Conservation (phyloP, 2,888 invertebrate species). For the Agriotes lineatus region DNA sequence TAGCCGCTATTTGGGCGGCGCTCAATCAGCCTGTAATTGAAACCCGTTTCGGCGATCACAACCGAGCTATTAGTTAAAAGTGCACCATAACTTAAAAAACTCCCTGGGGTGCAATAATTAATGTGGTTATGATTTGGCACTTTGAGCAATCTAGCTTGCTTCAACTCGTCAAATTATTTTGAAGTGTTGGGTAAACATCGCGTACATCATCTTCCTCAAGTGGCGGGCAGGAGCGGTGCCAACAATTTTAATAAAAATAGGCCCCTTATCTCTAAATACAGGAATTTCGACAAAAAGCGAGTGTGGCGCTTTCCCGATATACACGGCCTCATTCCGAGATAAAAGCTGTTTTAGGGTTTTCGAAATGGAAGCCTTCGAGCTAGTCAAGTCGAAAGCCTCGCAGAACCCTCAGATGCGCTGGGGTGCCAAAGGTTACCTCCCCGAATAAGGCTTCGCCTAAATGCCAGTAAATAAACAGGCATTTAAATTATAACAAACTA, state of each 20-base stretch:
- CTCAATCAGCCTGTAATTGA: neutral
- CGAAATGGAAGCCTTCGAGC: neutral
- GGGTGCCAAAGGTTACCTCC: conserved; percentile 33
- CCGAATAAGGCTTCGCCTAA: conserved; percentile 34
- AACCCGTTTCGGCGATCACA: neutral
- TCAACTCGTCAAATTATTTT: too few species aligned
- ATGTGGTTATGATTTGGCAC: too few species aligned
- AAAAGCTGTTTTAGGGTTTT: conserved; percentile 3
- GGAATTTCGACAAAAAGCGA: conserved; percentile 12
- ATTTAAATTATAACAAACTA: conserved; percentile 46
- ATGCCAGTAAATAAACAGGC: conserved; percentile 45
- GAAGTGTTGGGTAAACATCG: too few species aligned
- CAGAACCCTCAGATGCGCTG: neutral
- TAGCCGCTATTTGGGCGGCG: neutral
- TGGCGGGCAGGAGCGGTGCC: conserved; percentile 13
- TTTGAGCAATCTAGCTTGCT: too few species aligned
- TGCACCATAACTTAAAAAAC: too few species aligned
- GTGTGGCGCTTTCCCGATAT: conserved; percentile 12
- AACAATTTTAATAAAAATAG: conserved; percentile 30
- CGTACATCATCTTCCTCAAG: too few species aligned
- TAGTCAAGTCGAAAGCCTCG: neutral
- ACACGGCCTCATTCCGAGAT: conserved; percentile 2
- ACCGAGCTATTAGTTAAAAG: too few species aligned
- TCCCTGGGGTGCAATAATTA: too few species aligned
- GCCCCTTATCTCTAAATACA: conserved; percentile 30